Percentiles rank a stretch among this genome's conserved stretches.
These are phyloP conservation scores for Urocitellus parryii DNA, from an alignment of 2,113 vertebrate species.

Conservation along the genomic window DNA sequence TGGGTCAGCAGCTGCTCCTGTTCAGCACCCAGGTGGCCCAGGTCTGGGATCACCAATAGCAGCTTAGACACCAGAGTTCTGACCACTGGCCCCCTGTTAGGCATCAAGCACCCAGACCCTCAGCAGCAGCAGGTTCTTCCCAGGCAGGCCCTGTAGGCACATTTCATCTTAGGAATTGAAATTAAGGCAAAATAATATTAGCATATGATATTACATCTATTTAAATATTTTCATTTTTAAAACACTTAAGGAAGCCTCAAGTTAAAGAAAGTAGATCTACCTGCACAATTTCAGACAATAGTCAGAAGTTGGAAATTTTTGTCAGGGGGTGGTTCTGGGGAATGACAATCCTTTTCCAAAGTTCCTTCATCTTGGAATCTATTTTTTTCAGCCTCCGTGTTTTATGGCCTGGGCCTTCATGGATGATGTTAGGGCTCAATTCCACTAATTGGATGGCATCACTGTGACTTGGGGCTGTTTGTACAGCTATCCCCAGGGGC, in stretches of 20 bases:
- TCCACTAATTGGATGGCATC: not conserved
- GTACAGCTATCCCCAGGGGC: not conserved
- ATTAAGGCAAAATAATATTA: not conserved
- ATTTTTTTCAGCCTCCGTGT: not conserved
- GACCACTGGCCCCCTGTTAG: not conserved
- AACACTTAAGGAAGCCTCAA: not conserved
- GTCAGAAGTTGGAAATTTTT: not conserved
- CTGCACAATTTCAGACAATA: not conserved
- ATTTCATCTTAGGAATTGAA: slow-evolving; percentile 22
- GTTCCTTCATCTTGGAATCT: not conserved
- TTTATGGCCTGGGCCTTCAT: not conserved
- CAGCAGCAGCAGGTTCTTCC: not conserved
- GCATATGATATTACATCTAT: not conserved
- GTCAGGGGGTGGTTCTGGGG: not conserved
- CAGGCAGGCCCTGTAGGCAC: not conserved
- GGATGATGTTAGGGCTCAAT: not conserved
- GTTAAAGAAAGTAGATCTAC: slow-evolving; percentile 2
- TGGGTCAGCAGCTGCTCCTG: not conserved
- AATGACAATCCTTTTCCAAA: not conserved
- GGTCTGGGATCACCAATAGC: not conserved
- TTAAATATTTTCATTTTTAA: slow-evolving; percentile 49
- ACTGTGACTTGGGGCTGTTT: not conserved
- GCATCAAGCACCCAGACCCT: not conserved
- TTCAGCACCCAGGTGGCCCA: not conserved
- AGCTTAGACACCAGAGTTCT: not conserved